Percentiles rank a stretch among this genome's conserved stretches.
These are phyloP conservation scores for Plecturocebus donacophilus DNA, from an alignment of 2,113 vertebrate genomes.

Conservation along the genomic window DNA sequence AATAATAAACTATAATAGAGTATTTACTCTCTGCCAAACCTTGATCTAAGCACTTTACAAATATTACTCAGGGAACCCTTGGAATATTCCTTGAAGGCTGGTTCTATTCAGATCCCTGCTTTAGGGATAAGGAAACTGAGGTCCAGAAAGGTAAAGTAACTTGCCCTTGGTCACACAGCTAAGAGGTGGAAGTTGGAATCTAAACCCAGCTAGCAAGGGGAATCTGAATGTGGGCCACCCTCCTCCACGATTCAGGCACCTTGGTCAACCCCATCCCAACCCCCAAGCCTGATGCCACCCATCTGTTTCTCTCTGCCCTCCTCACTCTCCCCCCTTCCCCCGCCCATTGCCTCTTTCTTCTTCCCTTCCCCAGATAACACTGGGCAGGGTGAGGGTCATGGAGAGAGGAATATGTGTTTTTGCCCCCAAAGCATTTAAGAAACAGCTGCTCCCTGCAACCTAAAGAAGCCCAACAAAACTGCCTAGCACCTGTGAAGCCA, in stretches of 20 bases:
- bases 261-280: not conserved
- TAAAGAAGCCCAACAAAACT: not conserved
- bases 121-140: not conserved
- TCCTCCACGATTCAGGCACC: not conserved
- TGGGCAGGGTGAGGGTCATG: not conserved
- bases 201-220: not conserved
- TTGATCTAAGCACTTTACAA: not conserved
- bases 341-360: not conserved
- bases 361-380: not conserved
- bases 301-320: not conserved
- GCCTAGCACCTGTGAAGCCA: not conserved
- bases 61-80: not conserved
- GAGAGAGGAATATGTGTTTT: not conserved
- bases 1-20: not conserved
- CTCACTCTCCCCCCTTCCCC: not conserved
- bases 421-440: not conserved
- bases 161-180: not conserved
- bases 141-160: not conserved
- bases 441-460: not conserved
- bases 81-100: not conserved
- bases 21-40: not conserved
- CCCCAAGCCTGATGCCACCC: not conserved
- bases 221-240: not conserved
- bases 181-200: not conserved
- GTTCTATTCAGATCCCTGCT: not conserved